These are phyloP conservation scores for Cynodonichthys magdalenae DNA, from an alignment of 2,797 vertebrate genomes.

Conservation along the genomic window DNA sequence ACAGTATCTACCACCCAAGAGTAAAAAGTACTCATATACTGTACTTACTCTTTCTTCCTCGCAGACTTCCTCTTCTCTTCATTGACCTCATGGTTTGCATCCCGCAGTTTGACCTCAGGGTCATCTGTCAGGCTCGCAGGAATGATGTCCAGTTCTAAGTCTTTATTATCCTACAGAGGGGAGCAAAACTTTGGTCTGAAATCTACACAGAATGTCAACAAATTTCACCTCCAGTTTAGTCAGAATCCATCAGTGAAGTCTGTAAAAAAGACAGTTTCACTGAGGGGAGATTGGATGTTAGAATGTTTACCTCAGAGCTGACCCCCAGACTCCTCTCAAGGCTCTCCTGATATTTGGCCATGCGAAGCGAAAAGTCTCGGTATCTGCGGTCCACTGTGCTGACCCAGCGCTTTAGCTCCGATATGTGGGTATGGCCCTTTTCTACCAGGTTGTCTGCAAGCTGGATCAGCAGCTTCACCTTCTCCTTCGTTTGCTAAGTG, in stretches of 20 bases:
- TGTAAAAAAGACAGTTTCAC: too few species aligned
- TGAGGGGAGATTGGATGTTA: too few species aligned
- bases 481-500: conserved; percentile 97
- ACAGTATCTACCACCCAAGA: too few species aligned
- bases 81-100: conserved; percentile 93
- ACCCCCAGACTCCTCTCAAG: conserved; percentile 92
- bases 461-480: conserved; percentile 97
- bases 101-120: conserved; percentile 90
- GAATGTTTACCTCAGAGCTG: conserved; percentile 86
- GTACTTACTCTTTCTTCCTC: conserved; percentile 94
- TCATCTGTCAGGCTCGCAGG: conserved; percentile 94
- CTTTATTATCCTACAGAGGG: conserved; percentile 88
- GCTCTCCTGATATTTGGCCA: conserved; percentile 91
- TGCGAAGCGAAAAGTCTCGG: conserved; percentile 93
- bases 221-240: too few species aligned
- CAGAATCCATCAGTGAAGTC: background rate
- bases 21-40: too few species aligned
- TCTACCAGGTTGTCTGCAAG: conserved; percentile 96
- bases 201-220: background rate
- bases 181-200: background rate
- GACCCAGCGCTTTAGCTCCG: conserved; percentile 96
- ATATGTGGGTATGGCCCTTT: conserved; percentile 94
- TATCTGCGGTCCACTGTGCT: conserved; percentile 94
- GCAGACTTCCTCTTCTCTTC: conserved; percentile 98
- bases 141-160: conserved; percentile 94